Percentiles rank a stretch among this genome's conserved stretches.
Evolutionary conservation across 2,888 invertebrate genomes (phyloP).

Genomic region (Epistrophella euchroma): DNA sequence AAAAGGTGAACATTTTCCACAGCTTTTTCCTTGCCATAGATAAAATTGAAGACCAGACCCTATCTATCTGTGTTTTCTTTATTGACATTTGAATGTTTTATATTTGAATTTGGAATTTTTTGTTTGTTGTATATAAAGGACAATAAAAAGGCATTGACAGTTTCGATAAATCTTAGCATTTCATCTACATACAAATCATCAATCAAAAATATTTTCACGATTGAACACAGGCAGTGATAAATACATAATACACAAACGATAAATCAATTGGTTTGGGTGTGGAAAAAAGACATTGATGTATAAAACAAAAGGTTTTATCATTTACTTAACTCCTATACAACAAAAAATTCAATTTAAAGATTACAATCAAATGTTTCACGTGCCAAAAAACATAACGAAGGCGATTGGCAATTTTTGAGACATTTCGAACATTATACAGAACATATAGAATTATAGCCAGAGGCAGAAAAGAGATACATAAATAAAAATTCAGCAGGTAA

Average conservation of each 20-base stretch:
- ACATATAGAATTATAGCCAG: neutral
- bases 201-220: slow-evolving; percentile 12
- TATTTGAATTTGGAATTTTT: neutral
- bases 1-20: neutral
- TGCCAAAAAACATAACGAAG: slow-evolving; percentile 2
- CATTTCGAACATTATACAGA: neutral
- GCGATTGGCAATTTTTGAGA: neutral
- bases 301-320: neutral
- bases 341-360: neutral
- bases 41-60: neutral
- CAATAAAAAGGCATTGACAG: neutral
- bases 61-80: neutral
- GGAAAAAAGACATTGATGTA: neutral
- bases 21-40: neutral
- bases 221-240: neutral
- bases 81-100: neutral
- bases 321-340: neutral
- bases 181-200: slow-evolving; percentile 8
- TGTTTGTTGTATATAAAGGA: neutral
- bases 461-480: neutral
- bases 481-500: neutral
- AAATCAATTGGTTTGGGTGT: neutral
- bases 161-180: slow-evolving; percentile 11
- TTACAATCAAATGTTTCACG: neutral
- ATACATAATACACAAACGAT: neutral